These are phyloP conservation scores for Momotus momota DNA, from an alignment of 2,797 vertebrate species.

Conservation along the genomic window DNA sequence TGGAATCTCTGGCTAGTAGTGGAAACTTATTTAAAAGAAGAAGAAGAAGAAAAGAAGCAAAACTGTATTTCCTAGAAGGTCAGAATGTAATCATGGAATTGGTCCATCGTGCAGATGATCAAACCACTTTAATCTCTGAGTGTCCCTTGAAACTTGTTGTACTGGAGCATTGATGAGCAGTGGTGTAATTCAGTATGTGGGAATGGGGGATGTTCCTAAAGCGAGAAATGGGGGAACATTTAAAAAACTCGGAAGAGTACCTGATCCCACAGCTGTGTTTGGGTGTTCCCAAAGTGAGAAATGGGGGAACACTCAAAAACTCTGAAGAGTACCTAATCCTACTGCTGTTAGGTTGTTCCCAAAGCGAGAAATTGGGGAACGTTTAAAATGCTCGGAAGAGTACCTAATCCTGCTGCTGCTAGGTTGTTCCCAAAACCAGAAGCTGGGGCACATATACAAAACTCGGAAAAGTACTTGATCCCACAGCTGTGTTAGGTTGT, in stretches of 20 bases:
- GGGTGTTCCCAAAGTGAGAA: background rate
- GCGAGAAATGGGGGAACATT: background rate
- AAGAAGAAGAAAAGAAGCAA: constrained; percentile 16
- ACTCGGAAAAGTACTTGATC: fast-evolving
- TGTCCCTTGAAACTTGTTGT: background rate
- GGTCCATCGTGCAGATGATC: background rate
- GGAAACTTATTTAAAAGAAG: background rate
- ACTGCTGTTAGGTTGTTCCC: background rate
- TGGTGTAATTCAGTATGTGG: background rate
- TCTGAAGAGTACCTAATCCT: background rate
- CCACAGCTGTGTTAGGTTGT: background rate
- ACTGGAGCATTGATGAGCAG: background rate
- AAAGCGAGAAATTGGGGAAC: background rate
- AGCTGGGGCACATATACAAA: background rate
- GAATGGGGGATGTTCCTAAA: background rate
- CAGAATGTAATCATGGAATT: background rate
- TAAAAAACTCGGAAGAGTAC: fast-evolving
- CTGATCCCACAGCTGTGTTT: background rate
- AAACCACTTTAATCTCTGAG: background rate
- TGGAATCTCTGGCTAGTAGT: constrained; percentile 51
- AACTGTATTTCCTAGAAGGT: background rate
- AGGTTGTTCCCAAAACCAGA: background rate
- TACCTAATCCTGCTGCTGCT: background rate
- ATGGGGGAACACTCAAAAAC: background rate
- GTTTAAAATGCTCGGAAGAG: fast-evolving